Evolutionary conservation across 2,888 invertebrate genomes (phyloP).

Genomic region (Ophion slaviceki): DNA sequence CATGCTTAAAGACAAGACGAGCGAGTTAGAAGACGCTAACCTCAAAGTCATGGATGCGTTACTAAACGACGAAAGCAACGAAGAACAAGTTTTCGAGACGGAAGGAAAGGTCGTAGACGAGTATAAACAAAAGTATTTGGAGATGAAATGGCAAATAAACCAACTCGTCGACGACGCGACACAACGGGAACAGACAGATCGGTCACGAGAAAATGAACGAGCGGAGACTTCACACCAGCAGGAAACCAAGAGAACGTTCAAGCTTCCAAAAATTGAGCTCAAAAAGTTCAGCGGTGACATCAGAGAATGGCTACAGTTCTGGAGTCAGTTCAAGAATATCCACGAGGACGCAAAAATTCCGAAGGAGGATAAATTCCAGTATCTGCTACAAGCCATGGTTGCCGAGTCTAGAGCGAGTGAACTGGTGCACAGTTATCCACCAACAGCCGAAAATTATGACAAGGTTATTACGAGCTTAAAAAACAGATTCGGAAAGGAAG

Average conservation of each 20-base stretch:
- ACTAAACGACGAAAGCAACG: background rate
- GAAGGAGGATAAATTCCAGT: too few species aligned
- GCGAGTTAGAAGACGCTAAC: background rate
- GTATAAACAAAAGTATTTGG: background rate
- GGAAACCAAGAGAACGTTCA: background rate
- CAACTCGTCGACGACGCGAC: background rate
- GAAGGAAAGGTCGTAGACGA: background rate
- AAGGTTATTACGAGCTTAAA: too few species aligned
- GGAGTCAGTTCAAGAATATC: too few species aligned
- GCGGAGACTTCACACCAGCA: background rate
- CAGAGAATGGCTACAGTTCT: conserved; percentile 69
- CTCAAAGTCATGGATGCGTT: conserved; percentile 3
- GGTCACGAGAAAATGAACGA: background rate
- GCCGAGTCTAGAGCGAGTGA: too few species aligned
- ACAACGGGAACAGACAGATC: background rate
- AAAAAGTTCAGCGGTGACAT: conserved; percentile 68
- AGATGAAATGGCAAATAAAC: background rate
- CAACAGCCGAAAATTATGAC: too few species aligned
- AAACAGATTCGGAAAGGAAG: too few species aligned
- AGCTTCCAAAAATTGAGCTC: conserved; percentile 57
- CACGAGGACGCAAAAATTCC: too few species aligned
- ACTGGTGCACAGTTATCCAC: too few species aligned
- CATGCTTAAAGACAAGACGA: conserved; percentile 8
- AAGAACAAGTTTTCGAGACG: background rate
- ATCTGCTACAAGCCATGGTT: too few species aligned